Base-by-base conservation (phyloP, 2,113 vertebrate species). In the Hystrix cristata region DNA sequence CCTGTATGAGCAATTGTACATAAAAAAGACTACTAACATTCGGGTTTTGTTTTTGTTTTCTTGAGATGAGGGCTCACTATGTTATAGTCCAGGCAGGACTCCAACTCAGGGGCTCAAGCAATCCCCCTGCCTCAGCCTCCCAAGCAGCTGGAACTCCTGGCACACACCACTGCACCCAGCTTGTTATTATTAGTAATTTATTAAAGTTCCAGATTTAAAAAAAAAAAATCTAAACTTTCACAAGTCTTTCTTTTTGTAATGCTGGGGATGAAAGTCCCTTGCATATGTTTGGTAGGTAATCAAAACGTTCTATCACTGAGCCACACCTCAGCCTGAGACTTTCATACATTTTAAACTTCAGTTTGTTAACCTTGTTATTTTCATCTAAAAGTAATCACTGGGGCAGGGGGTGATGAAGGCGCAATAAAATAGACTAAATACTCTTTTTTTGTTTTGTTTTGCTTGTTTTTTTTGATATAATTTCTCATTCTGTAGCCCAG, bases 311-410 rank as follows among this genome's bases (percentile, higher is more conserved):
- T 71, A 21, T 38, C n/a, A 21, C 69, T 62, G 57, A 83, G 38
- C 23, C 38, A 64, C 38, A 60, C 5, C 53, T 16, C 51, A 76
- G 25, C 29, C 76, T 31, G 76, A 76, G 43, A 51, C 43, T 46
- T 79, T 86, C 64, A 83, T 31, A 84, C 79, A 55, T 82, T 60
- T 69, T 94, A 46, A 79, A 74, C 34, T 91, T 93, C 48, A 31
- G 3, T 79, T 90, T 94, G 87, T 59, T 95, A 89, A 96, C 80
- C 16, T 90, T 95, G 60, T 57, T 93, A 60, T 93, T 96, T 92
- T 95, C 89, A 87, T 74, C 86, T 74, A 95, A 94, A 93, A 95
- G 65, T 83, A 71, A 60, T 88, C 64, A 64, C 72, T 80, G 27
- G 29, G 27, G 57, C 51, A 51, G 23, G 5, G 19, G 65, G 25